Evolutionary conservation across 2,113 vertebrate species (phyloP).

Genomic region (Heliornis fulica): DNA sequence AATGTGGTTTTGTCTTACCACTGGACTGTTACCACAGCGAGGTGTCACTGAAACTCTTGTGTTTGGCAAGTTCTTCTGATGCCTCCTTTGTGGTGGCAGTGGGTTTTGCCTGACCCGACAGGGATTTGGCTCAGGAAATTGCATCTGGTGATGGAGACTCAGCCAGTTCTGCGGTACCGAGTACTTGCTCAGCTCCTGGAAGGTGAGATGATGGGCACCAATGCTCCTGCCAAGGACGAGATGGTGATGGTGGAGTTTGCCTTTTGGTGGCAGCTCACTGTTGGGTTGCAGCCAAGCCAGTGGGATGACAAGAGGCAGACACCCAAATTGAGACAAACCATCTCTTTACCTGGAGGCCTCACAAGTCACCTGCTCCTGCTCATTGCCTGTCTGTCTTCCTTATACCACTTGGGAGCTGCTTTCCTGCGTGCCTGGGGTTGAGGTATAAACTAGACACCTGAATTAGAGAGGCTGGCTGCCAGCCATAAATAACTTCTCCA

Average conservation of each 20-base stretch:
- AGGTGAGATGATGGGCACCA: not conserved
- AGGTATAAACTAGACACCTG: not conserved
- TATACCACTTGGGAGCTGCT: not conserved
- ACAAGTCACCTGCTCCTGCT: not conserved
- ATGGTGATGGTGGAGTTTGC: not conserved
- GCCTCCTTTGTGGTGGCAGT: not conserved
- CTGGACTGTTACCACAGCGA: not conserved
- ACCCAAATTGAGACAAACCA: not conserved
- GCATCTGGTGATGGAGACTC: not conserved
- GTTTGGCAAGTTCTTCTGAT: not conserved
- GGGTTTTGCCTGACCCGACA: not conserved
- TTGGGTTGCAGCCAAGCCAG: not conserved
- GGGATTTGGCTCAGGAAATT: not conserved
- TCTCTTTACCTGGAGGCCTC: not conserved
- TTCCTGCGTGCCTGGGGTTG: fast-evolving
- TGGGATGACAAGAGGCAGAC: not conserved
- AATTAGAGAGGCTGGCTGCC: not conserved
- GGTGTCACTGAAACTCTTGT: not conserved
- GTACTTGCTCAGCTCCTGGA: not conserved
- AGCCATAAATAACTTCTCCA: not conserved
- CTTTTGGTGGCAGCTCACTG: not conserved
- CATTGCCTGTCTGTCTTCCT: not conserved
- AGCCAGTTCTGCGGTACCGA: not conserved
- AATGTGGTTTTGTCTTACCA: not conserved
- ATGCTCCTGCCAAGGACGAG: not conserved